Conservation (phyloP, 2,888 invertebrate genomes). For the Dione vanillae region DNA sequence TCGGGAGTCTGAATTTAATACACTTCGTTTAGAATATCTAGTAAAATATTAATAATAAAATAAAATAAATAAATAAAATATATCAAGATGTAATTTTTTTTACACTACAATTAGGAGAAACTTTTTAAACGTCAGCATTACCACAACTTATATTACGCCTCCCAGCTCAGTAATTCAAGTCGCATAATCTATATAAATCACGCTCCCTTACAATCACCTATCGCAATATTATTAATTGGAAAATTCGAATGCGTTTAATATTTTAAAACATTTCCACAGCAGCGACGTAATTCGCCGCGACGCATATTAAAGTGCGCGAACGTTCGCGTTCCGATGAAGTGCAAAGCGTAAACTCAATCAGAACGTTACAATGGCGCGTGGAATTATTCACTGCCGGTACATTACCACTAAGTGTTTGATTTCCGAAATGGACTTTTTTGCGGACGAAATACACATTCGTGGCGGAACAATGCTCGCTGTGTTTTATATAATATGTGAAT, state of each 20-base stretch:
- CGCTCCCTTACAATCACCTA: background rate
- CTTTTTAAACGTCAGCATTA: no score
- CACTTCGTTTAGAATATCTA: no score
- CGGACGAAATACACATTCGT: background rate
- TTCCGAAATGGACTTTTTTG: background rate
- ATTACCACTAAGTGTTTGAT: slow-evolving; percentile 13
- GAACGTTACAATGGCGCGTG: background rate
- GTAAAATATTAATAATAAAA: no score
- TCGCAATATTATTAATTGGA: background rate
- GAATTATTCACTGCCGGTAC: slow-evolving; percentile 21
- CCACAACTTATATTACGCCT: no score
- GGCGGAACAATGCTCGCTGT: background rate
- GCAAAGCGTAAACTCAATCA: slow-evolving; percentile 29
- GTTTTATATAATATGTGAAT: background rate
- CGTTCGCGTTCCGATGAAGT: slow-evolving; percentile 9
- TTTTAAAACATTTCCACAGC: slow-evolving; percentile 15
- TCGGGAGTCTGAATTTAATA: no score
- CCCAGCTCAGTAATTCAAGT: no score
- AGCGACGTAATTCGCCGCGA: slow-evolving; percentile 4
- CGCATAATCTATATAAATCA: background rate
- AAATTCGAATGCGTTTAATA: slow-evolving; percentile 10
- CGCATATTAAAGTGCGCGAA: slow-evolving; percentile 13
- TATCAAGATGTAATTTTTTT: no score
- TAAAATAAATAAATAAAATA: no score
- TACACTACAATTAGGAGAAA: no score